Evolutionary conservation across 2,113 vertebrate species (phyloP), one percentile per base, ranked within the genome.

Genomic region (Petrocephalus zakoni): DNA sequence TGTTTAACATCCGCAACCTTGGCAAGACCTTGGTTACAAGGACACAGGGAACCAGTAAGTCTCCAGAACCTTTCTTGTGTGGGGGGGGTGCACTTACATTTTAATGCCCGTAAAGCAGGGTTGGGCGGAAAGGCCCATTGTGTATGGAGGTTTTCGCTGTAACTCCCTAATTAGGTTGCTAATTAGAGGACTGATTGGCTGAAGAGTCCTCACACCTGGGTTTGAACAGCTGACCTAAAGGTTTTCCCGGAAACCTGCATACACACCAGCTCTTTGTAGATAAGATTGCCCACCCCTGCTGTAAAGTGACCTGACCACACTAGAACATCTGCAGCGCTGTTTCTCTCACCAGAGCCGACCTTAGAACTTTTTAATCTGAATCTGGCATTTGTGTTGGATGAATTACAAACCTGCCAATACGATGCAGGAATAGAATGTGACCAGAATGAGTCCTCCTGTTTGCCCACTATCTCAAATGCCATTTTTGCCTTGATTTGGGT

Each of bases 11-110:
- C 93, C 97, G 98, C 53, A 99, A 99, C 93, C 95, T 99, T 51
- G 98, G 98, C 56, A 99, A 99, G 95, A 99, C 98, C 0, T 95
- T 99, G 89, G 98, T 99, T 91, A 98, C 98, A 87, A 97, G 98
- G 94, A 99, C 98, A 89, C 98, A 99, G 96, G 98, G 98, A 97
- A 99, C 98, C 91, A 98, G 98, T 99, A 95, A 97, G 98, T 97
- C 53, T 15, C 83, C 83, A 2, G 1, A 53, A 10, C 15, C 1
- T 87, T 42, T 22, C 5, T 1, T 58, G 25, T 46, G n/a, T 51
- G 6, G 29, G 29, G 1, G 29, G 29, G 29, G 68, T 6, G 1
- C 34, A 13, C 17, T 61, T 6, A 4, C 47, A 5, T 34, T 2
- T 34, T 19, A 19, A 0, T 86, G 52, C 49, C 49, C 52, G 49